Evolutionary conservation across 1,140 invertebrate genomes (phyloP).

Genomic region (Mya arenaria): DNA sequence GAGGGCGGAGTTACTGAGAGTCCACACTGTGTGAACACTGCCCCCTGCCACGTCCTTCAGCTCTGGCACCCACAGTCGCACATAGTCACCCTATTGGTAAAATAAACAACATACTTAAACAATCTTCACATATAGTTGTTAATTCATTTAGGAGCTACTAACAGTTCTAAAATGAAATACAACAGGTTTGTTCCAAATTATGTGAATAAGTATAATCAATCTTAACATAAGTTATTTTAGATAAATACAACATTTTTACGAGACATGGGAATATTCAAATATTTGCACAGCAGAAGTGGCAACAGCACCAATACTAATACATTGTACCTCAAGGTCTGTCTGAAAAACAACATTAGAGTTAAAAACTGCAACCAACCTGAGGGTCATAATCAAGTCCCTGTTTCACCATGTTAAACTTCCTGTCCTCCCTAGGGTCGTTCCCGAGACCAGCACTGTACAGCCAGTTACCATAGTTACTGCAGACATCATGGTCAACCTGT

Average conservation of each 20-base stretch:
- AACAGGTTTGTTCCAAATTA: no score
- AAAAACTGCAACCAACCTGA: constrained; percentile 62
- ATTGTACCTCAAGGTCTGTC: no score
- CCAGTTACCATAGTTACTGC: constrained; percentile 83
- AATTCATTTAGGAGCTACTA: no score
- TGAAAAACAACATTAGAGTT: neutral
- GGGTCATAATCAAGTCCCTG: constrained; percentile 81
- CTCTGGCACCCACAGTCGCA: constrained; percentile 74
- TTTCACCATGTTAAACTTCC: constrained; percentile 82
- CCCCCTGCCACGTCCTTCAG: constrained; percentile 66
- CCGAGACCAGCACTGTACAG: constrained; percentile 81
- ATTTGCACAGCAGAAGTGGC: no score
- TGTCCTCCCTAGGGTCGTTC: constrained; percentile 81
- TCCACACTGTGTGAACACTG: constrained; percentile 73
- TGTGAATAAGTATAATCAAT: no score
- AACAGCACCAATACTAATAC: no score
- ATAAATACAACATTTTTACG: no score
- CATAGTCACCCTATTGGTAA: constrained; percentile 71
- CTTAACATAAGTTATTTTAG: no score
- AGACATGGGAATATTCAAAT: no score
- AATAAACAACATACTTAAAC: no score
- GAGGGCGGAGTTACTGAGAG: constrained; percentile 59
- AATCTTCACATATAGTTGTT: no score
- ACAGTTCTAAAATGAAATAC: no score
- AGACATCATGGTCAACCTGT: constrained; percentile 81